Evolutionary conservation across 2,888 invertebrate genomes (phyloP).

Genomic region (Eupithecia insigniata): DNA sequence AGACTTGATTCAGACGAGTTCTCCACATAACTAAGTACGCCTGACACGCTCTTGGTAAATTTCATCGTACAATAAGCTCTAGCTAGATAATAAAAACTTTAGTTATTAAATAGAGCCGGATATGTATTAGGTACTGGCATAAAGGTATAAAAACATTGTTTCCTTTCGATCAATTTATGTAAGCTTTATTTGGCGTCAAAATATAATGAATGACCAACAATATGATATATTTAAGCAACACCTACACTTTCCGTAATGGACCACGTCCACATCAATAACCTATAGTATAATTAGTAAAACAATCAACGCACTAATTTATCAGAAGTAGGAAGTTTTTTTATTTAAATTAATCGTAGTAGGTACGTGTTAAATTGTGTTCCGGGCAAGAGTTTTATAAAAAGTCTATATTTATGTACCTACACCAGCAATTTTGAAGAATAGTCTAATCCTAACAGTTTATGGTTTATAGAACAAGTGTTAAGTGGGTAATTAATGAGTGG

Average conservation of each 20-base stretch:
- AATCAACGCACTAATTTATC: conserved; percentile 21
- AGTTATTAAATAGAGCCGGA: neutral
- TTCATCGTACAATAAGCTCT: neutral
- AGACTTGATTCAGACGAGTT: too few relatives aligned
- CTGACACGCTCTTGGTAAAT: neutral
- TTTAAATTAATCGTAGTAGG: neutral
- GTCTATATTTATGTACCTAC: too few relatives aligned
- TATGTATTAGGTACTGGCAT: neutral
- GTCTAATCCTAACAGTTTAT: too few relatives aligned
- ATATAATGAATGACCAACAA: conserved; percentile 30
- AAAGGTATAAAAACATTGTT: conserved; percentile 15
- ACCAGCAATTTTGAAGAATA: too few relatives aligned
- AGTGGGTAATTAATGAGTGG: too few relatives aligned
- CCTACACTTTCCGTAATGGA: conserved; percentile 19
- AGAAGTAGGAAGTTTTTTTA: conserved; percentile 20
- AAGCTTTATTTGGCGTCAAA: conserved; percentile 16
- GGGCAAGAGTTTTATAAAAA: neutral
- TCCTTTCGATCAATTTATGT: neutral
- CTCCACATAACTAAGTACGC: neutral
- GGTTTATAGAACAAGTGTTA: too few relatives aligned
- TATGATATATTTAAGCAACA: conserved; percentile 22
- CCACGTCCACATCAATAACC: conserved; percentile 37
- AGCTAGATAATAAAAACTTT: neutral
- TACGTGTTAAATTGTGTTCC: neutral
- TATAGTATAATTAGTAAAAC: conserved; percentile 6